Percentiles rank a stretch among this genome's conserved stretches.
phyloP scores from a whole-genome alignment of 2,113 vertebrate species.

The Corynorhinus townsendii region DNA sequence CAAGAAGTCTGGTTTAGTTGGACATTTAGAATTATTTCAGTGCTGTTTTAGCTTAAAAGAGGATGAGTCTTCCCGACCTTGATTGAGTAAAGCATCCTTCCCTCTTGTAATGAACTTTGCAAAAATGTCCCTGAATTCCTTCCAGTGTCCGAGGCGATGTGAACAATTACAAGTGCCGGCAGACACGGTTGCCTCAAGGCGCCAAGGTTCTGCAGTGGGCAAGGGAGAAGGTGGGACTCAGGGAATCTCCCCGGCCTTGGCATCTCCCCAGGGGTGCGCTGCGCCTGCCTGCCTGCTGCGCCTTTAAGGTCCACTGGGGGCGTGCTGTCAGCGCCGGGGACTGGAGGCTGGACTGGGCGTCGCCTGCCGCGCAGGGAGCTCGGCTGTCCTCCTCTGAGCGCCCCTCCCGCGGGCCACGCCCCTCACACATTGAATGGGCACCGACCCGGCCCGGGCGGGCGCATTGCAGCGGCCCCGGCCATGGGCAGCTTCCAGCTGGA shows the following conservation, averaged over 20 bases:
- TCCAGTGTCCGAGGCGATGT: background rate
- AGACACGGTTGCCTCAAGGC: background rate
- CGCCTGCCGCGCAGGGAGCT: background rate
- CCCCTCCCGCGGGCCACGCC: background rate
- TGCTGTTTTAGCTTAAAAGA: background rate
- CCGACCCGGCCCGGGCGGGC: background rate
- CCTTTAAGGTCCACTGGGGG: constrained; percentile 70
- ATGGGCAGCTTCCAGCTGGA: constrained; percentile 74
- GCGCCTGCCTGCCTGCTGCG: background rate
- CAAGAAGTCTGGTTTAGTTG: background rate
- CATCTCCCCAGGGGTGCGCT: background rate
- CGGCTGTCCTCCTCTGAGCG: too few species aligned
- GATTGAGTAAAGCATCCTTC: background rate
- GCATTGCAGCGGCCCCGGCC: background rate
- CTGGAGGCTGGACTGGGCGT: background rate
- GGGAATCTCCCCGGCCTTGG: background rate
- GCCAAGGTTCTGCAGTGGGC: background rate
- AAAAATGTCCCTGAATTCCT: background rate
- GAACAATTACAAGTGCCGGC: background rate
- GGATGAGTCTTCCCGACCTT: background rate
- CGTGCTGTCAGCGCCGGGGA: constrained; percentile 35
- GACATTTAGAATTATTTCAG: background rate
- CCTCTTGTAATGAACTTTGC: background rate
- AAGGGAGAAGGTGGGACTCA: background rate
- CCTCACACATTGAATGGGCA: background rate